Conservation (phyloP, 2,113 vertebrate species). For the Xenus cinereus region DNA sequence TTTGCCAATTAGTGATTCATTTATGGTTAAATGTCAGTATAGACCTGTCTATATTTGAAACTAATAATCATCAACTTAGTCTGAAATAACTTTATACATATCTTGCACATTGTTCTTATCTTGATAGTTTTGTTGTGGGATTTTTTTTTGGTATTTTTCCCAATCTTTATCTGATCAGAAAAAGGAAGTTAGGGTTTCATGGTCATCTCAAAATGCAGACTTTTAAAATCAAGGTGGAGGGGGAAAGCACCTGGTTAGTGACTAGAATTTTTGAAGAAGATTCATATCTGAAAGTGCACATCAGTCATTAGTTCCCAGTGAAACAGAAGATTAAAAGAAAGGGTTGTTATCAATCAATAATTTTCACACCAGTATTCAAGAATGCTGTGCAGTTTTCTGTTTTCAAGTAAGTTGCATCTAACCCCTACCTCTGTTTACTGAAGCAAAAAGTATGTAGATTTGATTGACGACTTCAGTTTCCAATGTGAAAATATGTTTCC, state of each 20-base stretch:
- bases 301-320: background rate
- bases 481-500: background rate
- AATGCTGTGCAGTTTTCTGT: background rate
- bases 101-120: background rate
- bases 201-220: background rate
- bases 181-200: background rate
- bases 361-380: background rate
- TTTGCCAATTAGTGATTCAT: background rate
- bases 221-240: background rate
- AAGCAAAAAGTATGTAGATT: background rate
- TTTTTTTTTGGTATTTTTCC: background rate
- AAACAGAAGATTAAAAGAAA: background rate
- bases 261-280: background rate
- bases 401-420: background rate
- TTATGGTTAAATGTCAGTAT: background rate
- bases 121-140: background rate
- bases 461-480: background rate
- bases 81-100: background rate
- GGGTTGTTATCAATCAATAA: background rate
- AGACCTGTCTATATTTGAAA: background rate
- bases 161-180: background rate
- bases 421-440: background rate
- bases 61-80: background rate
- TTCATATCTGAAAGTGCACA: background rate
- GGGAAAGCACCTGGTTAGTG: background rate